These are phyloP conservation scores for Melopsittacus undulatus DNA, from an alignment of 2,797 vertebrate species.

Conservation along the genomic window DNA sequence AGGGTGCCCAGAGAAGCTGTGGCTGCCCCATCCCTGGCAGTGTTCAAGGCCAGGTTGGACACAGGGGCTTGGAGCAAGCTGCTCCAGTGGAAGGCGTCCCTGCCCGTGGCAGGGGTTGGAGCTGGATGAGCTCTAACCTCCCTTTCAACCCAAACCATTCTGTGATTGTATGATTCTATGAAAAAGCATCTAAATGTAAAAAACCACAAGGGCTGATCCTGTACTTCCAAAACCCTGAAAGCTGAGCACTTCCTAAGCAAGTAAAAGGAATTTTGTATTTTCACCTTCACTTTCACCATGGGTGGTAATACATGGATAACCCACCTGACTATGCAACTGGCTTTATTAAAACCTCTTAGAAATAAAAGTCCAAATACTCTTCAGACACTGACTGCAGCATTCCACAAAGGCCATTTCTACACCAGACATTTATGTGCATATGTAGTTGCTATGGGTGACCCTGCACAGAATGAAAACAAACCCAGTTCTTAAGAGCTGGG, in stretches of 20 bases:
- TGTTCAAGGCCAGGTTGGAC: too few relatives aligned
- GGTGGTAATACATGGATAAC: too few relatives aligned
- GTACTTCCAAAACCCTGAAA: background rate
- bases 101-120: accelerated
- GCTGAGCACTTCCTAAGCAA: background rate
- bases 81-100: background rate
- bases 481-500: background rate
- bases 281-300: background rate
- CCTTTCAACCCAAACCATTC: background rate
- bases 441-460: background rate
- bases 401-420: background rate
- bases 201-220: background rate
- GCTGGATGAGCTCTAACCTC: background rate
- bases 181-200: background rate
- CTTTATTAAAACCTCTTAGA: background rate
- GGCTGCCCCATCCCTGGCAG: too few relatives aligned
- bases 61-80: too few relatives aligned
- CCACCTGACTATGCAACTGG: accelerated
- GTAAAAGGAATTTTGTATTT: background rate
- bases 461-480: background rate
- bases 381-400: background rate
- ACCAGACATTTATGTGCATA: background rate
- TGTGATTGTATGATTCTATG: background rate
- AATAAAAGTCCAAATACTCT: background rate
- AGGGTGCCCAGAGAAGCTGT: too few relatives aligned